Percentiles rank a stretch among this genome's conserved stretches.
phyloP scores from a whole-genome alignment of 2,797 vertebrate species.

The Alauda arvensis region DNA sequence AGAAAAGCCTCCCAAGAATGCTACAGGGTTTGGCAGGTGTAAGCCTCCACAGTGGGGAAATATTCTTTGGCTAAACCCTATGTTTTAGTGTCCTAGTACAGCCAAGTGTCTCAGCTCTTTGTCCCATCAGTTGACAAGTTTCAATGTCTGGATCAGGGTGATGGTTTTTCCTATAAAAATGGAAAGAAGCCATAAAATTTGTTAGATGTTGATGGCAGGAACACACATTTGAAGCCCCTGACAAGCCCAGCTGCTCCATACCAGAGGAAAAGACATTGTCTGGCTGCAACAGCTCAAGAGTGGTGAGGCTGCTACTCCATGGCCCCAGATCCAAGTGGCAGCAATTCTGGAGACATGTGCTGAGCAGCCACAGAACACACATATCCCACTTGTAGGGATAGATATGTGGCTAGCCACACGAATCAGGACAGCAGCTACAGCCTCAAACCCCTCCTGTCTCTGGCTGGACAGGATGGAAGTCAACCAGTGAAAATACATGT shows the following conservation, averaged over 20 bases:
- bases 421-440: background rate
- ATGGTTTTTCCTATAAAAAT: conserved; percentile 42
- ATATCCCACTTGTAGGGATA: accelerated
- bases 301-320: background rate
- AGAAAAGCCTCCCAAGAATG: conserved; percentile 34
- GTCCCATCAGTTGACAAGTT: conserved; percentile 41
- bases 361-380: background rate
- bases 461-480: background rate
- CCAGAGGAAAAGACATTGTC: background rate
- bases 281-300: background rate
- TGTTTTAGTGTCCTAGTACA: conserved; percentile 31
- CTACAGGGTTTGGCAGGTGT: conserved; percentile 12
- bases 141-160: conserved; percentile 36
- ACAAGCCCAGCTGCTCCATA: background rate
- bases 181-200: conserved; percentile 43
- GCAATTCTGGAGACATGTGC: background rate
- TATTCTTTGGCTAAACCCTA: conserved; percentile 29
- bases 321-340: background rate
- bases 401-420: accelerated
- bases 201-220: conserved; percentile 16
- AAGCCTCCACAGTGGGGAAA: background rate
- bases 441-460: background rate
- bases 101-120: conserved; percentile 45
- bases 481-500: accelerated
- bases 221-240: background rate